Evolutionary conservation across 2,113 vertebrate genomes (phyloP).

Genomic region (Cynocephalus volans): DNA sequence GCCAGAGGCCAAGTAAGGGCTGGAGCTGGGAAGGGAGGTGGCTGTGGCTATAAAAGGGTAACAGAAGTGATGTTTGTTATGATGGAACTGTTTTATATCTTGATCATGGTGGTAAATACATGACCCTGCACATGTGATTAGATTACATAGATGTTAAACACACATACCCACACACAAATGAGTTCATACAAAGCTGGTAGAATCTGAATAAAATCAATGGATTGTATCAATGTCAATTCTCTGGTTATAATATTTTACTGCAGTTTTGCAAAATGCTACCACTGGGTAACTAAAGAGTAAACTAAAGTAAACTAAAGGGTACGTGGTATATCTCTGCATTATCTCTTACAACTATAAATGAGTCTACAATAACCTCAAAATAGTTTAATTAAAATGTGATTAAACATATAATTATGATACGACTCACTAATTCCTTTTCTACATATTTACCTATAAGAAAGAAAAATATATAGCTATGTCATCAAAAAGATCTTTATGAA

Average conservation of each 20-base stretch:
- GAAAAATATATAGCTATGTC: neutral
- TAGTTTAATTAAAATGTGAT: neutral
- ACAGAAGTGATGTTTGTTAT: neutral
- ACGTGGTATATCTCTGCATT: neutral
- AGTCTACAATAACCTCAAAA: neutral
- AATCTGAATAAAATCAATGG: constrained; percentile 9
- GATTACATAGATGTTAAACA: neutral
- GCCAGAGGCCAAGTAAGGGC: neutral
- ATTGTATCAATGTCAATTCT: neutral
- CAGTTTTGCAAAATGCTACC: neutral
- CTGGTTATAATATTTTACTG: neutral
- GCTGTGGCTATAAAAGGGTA: neutral
- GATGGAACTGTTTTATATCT: neutral
- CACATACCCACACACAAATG: neutral
- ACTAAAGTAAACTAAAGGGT: too few relatives aligned
- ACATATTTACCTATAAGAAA: neutral
- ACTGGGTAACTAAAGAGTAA: too few relatives aligned
- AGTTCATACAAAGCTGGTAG: neutral
- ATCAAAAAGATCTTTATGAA: neutral
- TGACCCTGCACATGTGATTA: neutral
- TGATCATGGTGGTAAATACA: neutral
- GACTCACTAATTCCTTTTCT: neutral
- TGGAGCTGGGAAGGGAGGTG: neutral
- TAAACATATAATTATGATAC: neutral
- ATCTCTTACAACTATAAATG: neutral